phyloP scores from a whole-genome alignment of 2,888 invertebrate species.

The Esperia sulphurella region DNA sequence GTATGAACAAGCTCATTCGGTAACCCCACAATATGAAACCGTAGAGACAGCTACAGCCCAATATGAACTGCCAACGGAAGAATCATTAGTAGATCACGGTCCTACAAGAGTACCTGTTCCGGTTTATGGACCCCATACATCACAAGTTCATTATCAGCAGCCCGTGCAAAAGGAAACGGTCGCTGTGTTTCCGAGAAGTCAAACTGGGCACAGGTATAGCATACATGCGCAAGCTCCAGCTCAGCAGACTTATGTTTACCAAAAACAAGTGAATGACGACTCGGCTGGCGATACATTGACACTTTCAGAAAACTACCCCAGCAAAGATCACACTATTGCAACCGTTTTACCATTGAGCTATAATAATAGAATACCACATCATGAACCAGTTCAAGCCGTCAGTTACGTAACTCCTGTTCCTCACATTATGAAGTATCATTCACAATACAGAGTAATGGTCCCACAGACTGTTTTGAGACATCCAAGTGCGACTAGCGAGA shows the following conservation, averaged over 20 bases:
- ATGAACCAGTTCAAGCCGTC: slow-evolving; percentile 49
- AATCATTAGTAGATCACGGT: slow-evolving; percentile 19
- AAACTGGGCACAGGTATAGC: slow-evolving; percentile 27
- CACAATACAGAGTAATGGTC: slow-evolving; percentile 64
- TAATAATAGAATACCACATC: slow-evolving; percentile 33
- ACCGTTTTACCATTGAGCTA: slow-evolving; percentile 66
- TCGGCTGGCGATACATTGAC: slow-evolving; percentile 43
- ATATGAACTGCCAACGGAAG: slow-evolving; percentile 28
- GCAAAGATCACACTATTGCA: slow-evolving; percentile 78
- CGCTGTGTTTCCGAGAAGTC: slow-evolving; percentile 36
- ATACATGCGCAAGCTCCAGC: slow-evolving; percentile 22
- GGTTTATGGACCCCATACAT: slow-evolving; percentile 24
- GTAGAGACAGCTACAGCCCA: slow-evolving; percentile 24
- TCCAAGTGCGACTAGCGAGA: slow-evolving; percentile 50
- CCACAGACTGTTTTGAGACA: slow-evolving; percentile 59
- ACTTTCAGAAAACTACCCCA: slow-evolving; percentile 79
- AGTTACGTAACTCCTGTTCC: slow-evolving; percentile 70
- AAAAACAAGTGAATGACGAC: slow-evolving; percentile 47
- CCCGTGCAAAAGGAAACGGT: slow-evolving; percentile 37
- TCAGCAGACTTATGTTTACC: slow-evolving; percentile 41
- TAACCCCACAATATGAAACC: slow-evolving; percentile 28
- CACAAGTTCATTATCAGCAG: slow-evolving; percentile 24
- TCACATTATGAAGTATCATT: slow-evolving; percentile 53
- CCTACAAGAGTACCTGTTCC: slow-evolving; percentile 20
- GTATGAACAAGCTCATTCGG: slow-evolving; percentile 19